Evolutionary conservation across 2,797 vertebrate genomes (phyloP).

Genomic region (Oreochromis mossambicus): DNA sequence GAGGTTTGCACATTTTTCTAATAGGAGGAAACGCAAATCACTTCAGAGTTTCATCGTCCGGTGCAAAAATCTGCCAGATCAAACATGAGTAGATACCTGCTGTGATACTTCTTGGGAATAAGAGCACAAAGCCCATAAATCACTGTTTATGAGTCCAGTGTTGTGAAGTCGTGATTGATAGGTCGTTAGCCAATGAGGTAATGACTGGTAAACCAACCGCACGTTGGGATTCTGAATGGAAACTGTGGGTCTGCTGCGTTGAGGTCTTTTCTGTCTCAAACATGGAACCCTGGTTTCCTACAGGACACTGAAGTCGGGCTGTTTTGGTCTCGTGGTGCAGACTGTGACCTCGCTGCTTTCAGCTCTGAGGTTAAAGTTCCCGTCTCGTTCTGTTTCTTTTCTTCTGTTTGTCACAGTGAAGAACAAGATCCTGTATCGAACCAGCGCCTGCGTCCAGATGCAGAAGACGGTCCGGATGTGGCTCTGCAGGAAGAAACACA

Average conservation of each 20-base stretch:
- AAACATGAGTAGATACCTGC: not conserved
- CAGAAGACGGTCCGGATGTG: constrained; percentile 97
- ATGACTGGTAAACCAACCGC: not conserved
- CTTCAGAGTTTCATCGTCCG: not conserved
- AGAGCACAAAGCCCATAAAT: not conserved
- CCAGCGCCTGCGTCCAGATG: constrained; percentile 87
- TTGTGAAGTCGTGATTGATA: not conserved
- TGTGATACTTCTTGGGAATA: not conserved
- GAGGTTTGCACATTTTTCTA: not conserved
- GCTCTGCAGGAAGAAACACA: constrained; percentile 94
- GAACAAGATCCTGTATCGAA: constrained; percentile 92
- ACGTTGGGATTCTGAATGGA: not conserved
- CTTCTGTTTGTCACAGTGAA: constrained; percentile 79
- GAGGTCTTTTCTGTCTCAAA: too few relatives aligned
- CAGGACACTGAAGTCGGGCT: not conserved
- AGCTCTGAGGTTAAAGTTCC: not conserved
- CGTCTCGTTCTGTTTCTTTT: not conserved
- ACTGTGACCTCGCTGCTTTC: not conserved
- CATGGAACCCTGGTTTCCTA: not conserved
- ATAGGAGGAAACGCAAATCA: not conserved
- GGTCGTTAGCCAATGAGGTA: not conserved
- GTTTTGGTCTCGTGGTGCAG: not conserved
- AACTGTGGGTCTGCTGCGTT: too few relatives aligned
- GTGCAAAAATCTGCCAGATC: not conserved
- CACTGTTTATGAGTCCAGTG: not conserved